Evolutionary conservation across 2,888 invertebrate species (phyloP), one percentile per base, ranked within the genome.

Genomic region (Rhagonycha fulva): DNA sequence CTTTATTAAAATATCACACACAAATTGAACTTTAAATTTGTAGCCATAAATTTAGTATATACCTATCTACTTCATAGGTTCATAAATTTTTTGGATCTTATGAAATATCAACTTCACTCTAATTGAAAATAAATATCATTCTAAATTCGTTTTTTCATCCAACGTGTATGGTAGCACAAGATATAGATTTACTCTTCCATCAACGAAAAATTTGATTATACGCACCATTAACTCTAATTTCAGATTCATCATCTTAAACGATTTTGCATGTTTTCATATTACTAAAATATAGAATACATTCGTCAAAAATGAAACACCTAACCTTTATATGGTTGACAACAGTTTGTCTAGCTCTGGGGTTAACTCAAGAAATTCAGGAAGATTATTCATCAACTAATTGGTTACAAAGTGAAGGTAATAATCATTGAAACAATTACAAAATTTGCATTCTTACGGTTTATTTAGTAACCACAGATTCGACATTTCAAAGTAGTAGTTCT

Each of bases 381-480:
- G 76, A 74, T 14, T 71, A 74, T n/a, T 14, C 69, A 2, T 62
- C 71, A 14, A 70, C 71, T 5, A 76, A 74, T 32, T 76, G 74
- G 76, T 69, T 74, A 61, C 61, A 71, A 9, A 76, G 71, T 14
- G 68, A 66, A 76, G 76, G 76, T 74, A 66, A 24, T 14, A 32
- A n/a, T 69, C 62, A 23, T 47, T 19, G 19, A 4, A 10, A 62
- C 14, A 10, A 19, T 23, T 62, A 19, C 2, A 68, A 30, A 32
- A 14, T 14, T 68, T 68, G 26, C 19, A 12, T 11, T 47, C n/a
- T n/a, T 3, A n/a, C n/a, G 47, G 47, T 47, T 47, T 47, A 47
- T n/a, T 47, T 28, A 77, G 74, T 74, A 12, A 75, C 75, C 7
- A 75, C 77, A 30, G 77, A 75, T 14, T 66, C 68, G 5, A 68